Evolutionary conservation across 1,140 invertebrate genomes (phyloP), one percentile per base, ranked within the genome.

Genomic region (Zaprionus taronus): DNA sequence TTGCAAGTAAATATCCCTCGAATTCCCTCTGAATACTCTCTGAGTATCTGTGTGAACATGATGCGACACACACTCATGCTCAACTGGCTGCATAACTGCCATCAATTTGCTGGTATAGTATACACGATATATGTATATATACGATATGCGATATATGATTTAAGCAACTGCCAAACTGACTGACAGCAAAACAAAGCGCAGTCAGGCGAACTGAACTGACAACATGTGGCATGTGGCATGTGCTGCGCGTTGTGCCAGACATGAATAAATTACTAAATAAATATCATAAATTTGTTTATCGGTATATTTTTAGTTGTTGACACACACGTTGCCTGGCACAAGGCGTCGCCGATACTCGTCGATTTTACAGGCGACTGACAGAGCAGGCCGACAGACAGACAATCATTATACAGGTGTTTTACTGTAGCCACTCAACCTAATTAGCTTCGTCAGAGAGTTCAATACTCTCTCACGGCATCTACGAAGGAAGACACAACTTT

Each of bases 261-360:
- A 73, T 79, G 78, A 77, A 87, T 89, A 83, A 83, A 89, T 87
- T 89, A 81, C 84, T 71, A 81, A 87, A 87, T 87, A 87, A 87
- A 87, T 87, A 87, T 69, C 84, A 87, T 87, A 83, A 81, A 87
- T 87, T 71, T 67, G n/a, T 56, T n/a, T 77, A 17, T 66, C 20
- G 61, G 44, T 65, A 55, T 74, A 65, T 75, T 80, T 83, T 73
- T 69, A 80, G 83, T 80, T 77, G 58, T 73, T 77, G 70, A 67
- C 57, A 61, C 17, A 22, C 47, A 36, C 84, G 78, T 76, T 89
- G 84, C 84, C 84, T 76, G 81, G 84, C 81, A 81, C 63, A 64
- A 47, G 44, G 41, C 56, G 4, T 38, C 66, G 9, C 80, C 71
- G 70, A 72, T 69, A 57, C 38, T 51, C 75, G 60, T 72, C 67